Conservation (phyloP, 2,113 vertebrate species). For the Perca fluviatilis region DNA sequence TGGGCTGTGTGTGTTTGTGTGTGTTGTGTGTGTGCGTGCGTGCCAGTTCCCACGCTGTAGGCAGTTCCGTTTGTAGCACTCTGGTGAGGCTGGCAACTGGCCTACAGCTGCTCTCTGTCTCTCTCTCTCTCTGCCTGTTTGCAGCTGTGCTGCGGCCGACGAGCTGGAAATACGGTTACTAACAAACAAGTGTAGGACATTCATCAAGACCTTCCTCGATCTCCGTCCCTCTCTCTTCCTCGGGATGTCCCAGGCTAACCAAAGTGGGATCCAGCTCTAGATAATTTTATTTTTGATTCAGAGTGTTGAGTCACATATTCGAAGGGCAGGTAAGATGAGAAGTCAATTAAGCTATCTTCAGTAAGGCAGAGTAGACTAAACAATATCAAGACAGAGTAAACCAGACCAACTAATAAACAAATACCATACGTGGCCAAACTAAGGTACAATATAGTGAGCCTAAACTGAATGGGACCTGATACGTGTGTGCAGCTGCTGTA, state of each 20-base stretch:
- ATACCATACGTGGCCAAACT: not conserved
- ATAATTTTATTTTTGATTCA: conserved; percentile 9
- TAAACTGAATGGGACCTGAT: not conserved
- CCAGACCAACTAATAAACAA: conserved; percentile 12
- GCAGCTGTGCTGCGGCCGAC: conserved; percentile 58
- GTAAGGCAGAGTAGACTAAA: conserved; percentile 47
- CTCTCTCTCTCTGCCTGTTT: conserved; percentile 34
- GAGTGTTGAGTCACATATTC: conserved; percentile 34
- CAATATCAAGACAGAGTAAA: not conserved
- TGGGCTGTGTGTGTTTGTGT: conserved; percentile 17
- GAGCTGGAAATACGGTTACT: conserved; percentile 47
- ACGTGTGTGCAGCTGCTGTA: not conserved
- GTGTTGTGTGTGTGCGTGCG: conserved; percentile 24
- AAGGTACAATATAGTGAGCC: not conserved
- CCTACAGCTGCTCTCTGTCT: conserved; percentile 74
- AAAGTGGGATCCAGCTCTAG: conserved; percentile 22
- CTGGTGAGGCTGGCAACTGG: conserved; percentile 73
- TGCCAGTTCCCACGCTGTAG: conserved; percentile 78
- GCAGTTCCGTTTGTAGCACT: conserved; percentile 70
- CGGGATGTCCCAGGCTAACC: conserved; percentile 11
- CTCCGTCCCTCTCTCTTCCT: not conserved
- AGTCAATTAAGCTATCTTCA: not conserved
- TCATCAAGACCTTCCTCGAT: conserved; percentile 11
- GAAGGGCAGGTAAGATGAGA: conserved; percentile 6
- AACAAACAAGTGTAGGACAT: conserved; percentile 45